A percentile compares a stretch with the other conserved stretches of the same genome.
phyloP scores from a whole-genome alignment of 2,797 vertebrate species.

The Anguilla anguilla region DNA sequence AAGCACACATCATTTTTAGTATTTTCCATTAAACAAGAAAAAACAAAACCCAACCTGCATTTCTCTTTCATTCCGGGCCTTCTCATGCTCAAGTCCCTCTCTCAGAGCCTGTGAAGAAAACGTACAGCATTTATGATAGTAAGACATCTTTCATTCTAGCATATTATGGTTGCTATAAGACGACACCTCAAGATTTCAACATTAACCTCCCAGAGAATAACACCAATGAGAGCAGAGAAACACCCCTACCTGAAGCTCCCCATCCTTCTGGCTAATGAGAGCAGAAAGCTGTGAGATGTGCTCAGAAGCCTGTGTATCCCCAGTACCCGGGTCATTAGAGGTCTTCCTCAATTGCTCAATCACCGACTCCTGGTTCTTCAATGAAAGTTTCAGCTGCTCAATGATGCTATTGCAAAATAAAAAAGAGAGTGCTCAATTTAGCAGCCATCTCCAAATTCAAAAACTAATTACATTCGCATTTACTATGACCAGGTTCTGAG shows the following conservation, averaged over 20 bases:
- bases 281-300: conserved; percentile 68
- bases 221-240: conserved; percentile 19
- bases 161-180: not conserved
- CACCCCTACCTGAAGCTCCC: conserved; percentile 68
- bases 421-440: conserved; percentile 10
- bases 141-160: not conserved
- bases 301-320: conserved; percentile 61
- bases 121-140: not conserved
- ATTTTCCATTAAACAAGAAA: conserved; percentile 11
- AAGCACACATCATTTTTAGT: not conserved
- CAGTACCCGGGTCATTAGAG: conserved; percentile 54
- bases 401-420: conserved; percentile 74
- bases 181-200: not conserved
- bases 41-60: conserved; percentile 72
- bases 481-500: not conserved
- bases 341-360: conserved; percentile 74
- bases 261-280: conserved; percentile 70
- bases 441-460: not conserved
- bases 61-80: conserved; percentile 67
- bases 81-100: conserved; percentile 67
- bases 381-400: conserved; percentile 76
- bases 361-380: conserved; percentile 80
- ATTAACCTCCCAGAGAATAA: not conserved
- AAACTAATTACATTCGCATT: not conserved
- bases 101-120: conserved; percentile 62